Conservation (phyloP, 2,113 vertebrate genomes). For the Conger conger region DNA sequence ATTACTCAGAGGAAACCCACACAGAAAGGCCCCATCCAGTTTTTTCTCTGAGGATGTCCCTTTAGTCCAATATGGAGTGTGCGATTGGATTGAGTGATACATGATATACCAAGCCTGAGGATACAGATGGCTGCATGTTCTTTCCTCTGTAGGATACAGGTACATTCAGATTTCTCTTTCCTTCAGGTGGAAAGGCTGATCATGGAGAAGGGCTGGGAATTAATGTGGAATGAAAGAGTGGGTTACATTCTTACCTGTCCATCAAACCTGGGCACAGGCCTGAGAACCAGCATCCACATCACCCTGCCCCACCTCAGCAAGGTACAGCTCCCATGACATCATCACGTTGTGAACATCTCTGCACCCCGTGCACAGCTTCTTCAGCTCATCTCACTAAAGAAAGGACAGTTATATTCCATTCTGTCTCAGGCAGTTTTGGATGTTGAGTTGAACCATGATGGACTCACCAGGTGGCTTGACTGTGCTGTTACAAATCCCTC, state of each 20-base stretch:
- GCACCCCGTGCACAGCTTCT: neutral
- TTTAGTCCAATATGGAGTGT: too few species aligned
- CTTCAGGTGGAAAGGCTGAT: constrained; percentile 77
- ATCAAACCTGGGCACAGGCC: constrained; percentile 80
- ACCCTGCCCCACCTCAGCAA: constrained; percentile 79
- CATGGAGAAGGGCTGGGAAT: constrained; percentile 81
- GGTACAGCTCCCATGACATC: constrained; percentile 54
- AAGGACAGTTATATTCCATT: too few species aligned
- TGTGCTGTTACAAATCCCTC: too few species aligned
- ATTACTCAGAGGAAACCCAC: too few species aligned
- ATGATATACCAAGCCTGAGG: too few species aligned
- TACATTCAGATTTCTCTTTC: constrained; percentile 29
- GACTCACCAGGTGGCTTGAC: too few species aligned
- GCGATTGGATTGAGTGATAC: too few species aligned
- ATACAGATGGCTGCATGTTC: too few species aligned
- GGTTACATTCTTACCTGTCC: constrained; percentile 82
- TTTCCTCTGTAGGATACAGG: neutral
- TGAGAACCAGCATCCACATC: constrained; percentile 79
- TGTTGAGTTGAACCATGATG: too few species aligned
- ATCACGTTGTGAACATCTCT: neutral
- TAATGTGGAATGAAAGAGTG: constrained; percentile 83
- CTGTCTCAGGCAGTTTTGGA: neutral
- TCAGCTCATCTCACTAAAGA: neutral
- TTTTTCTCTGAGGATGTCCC: too few species aligned
- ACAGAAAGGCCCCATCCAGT: too few species aligned